These are phyloP conservation scores for Picathartes gymnocephalus DNA, from an alignment of 2,113 vertebrate species.

Conservation along the genomic window DNA sequence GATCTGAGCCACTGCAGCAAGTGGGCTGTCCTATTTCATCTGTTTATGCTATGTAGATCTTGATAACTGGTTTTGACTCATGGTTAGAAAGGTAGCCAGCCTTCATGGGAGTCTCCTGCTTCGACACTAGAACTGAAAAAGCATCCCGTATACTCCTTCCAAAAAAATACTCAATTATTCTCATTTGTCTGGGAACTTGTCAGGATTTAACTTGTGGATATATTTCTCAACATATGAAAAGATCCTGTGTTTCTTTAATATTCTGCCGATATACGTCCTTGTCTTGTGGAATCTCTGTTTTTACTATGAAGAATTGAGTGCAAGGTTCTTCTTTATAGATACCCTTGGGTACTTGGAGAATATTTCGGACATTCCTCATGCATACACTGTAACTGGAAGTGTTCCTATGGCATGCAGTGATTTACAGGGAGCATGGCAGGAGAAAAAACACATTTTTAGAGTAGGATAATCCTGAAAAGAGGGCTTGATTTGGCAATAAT, in stretches of 20 bases:
- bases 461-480: neutral
- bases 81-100: neutral
- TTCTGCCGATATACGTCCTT: neutral
- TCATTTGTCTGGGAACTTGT: neutral
- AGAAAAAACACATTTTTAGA: neutral
- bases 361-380: neutral
- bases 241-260: neutral
- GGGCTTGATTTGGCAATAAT: neutral
- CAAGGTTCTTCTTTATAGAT: neutral
- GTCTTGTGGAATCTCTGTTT: neutral
- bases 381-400: neutral
- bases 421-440: neutral
- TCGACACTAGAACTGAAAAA: neutral
- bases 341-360: neutral
- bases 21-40: neutral
- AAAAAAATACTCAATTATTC: neutral
- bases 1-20: neutral
- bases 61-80: neutral
- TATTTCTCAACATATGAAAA: neutral
- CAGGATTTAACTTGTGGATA: neutral
- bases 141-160: neutral
- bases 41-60: fast-evolving
- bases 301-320: neutral
- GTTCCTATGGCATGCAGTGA: neutral
- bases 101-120: neutral